Percentiles rank a stretch among this genome's conserved stretches.
phyloP scores from a whole-genome alignment of 2,113 vertebrate species.

The Glaucomys volans region DNA sequence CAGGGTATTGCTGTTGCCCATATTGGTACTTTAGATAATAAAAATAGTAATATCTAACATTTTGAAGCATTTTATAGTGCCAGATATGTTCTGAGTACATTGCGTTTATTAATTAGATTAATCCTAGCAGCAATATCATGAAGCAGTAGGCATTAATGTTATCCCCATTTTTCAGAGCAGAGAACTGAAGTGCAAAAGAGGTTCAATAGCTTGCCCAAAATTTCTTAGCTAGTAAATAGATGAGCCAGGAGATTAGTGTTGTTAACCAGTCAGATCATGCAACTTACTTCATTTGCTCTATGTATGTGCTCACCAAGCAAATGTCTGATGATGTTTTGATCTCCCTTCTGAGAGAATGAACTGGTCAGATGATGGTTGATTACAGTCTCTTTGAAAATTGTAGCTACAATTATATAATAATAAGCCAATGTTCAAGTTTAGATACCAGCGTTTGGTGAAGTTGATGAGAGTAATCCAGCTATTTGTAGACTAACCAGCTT shows the following conservation, averaged over 20 bases:
- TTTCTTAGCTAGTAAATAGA: background rate
- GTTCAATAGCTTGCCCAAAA: background rate
- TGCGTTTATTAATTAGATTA: background rate
- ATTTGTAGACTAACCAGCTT: background rate
- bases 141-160: background rate
- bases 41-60: background rate
- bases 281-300: background rate
- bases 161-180: background rate
- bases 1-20: background rate
- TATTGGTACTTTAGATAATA: background rate
- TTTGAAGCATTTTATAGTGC: background rate
- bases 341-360: background rate
- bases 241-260: background rate
- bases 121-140: background rate
- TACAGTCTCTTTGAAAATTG: conserved; percentile 6
- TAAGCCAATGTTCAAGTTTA: background rate
- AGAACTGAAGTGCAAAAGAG: background rate
- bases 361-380: background rate
- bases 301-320: background rate
- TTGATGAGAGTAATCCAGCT: conserved; percentile 1
- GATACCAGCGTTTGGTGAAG: conserved; percentile 28
- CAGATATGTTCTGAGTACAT: conserved; percentile 18
- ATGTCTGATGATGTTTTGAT: conserved; percentile 17
- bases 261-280: background rate
- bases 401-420: background rate